These are phyloP conservation scores for Sebastes fasciatus DNA, from an alignment of 2,113 vertebrate species.

Conservation along the genomic window DNA sequence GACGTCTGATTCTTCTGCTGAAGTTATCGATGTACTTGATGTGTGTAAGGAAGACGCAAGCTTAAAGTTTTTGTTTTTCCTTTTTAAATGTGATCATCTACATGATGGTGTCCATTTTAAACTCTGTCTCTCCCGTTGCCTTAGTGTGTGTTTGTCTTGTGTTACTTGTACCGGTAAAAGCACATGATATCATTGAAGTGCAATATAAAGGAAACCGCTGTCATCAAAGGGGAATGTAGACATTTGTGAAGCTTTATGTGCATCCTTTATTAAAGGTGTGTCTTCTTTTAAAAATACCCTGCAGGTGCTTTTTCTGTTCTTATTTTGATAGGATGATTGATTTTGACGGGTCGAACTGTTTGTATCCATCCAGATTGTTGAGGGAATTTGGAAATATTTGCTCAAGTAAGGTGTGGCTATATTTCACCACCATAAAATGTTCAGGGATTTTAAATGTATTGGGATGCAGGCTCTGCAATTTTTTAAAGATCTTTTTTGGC, in stretches of 20 bases:
- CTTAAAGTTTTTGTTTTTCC: constrained; percentile 16
- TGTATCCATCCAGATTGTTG: neutral
- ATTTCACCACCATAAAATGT: neutral
- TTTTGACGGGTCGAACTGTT: neutral
- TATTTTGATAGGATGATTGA: neutral
- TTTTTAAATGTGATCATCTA: constrained; percentile 1
- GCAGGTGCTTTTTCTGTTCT: neutral
- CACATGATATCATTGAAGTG: constrained; percentile 72
- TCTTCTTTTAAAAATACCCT: constrained; percentile 58
- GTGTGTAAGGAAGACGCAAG: neutral
- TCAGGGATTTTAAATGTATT: neutral
- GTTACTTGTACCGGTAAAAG: constrained; percentile 63
- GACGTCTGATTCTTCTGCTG: constrained; percentile 23
- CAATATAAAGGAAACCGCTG: constrained; percentile 63
- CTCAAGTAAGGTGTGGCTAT: neutral
- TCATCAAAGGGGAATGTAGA: constrained; percentile 70
- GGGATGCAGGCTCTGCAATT: neutral
- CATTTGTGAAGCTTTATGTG: constrained; percentile 59
- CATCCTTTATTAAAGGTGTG: constrained; percentile 70
- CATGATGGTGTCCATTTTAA: constrained; percentile 25
- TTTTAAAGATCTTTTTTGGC: too few species aligned
- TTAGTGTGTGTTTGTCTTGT: constrained; percentile 63
- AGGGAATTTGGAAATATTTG: neutral
- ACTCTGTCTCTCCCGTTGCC: constrained; percentile 55
- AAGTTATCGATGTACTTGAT: neutral